Conservation (phyloP, 2,888 invertebrate genomes). For the Macaria notata region DNA sequence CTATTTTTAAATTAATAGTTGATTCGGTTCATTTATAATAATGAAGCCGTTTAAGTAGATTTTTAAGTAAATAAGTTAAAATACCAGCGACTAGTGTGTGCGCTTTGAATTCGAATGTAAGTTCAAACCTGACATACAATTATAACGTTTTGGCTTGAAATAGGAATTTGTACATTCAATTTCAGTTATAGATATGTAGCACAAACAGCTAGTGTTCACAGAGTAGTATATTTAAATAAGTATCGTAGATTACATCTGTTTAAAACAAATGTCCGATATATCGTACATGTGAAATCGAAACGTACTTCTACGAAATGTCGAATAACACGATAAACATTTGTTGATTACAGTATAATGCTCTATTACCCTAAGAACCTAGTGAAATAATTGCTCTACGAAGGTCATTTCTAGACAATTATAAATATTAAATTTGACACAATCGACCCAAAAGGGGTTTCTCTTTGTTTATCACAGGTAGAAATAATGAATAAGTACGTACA, state of each 20-base stretch:
- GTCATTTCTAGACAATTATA: conserved; percentile 22
- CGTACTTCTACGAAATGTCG: too few relatives aligned
- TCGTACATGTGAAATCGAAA: too few relatives aligned
- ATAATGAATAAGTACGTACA: conserved; percentile 32
- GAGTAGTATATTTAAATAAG: too few relatives aligned
- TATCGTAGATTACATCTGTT: too few relatives aligned
- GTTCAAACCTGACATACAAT: too few relatives aligned
- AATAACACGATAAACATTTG: too few relatives aligned
- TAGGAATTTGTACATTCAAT: too few relatives aligned
- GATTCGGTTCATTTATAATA: conserved; percentile 23
- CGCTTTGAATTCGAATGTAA: background rate
- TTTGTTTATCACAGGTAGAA: conserved; percentile 36
- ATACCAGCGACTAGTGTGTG: background rate
- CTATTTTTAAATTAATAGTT: conserved; percentile 20
- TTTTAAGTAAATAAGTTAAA: conserved; percentile 19
- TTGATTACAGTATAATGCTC: conserved; percentile 2
- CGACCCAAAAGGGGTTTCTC: conserved; percentile 31
- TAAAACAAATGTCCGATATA: too few relatives aligned
- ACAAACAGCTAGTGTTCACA: too few relatives aligned
- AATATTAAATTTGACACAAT: conserved; percentile 36
- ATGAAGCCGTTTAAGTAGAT: conserved; percentile 20
- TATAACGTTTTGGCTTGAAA: too few relatives aligned
- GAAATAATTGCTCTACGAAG: conserved; percentile 17
- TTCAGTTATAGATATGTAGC: too few relatives aligned
- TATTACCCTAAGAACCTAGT: conserved; percentile 13